Evolutionary conservation across 2,113 vertebrate species (phyloP), one percentile per base, ranked within the genome.

Genomic region (Notarius lentiginosus): DNA sequence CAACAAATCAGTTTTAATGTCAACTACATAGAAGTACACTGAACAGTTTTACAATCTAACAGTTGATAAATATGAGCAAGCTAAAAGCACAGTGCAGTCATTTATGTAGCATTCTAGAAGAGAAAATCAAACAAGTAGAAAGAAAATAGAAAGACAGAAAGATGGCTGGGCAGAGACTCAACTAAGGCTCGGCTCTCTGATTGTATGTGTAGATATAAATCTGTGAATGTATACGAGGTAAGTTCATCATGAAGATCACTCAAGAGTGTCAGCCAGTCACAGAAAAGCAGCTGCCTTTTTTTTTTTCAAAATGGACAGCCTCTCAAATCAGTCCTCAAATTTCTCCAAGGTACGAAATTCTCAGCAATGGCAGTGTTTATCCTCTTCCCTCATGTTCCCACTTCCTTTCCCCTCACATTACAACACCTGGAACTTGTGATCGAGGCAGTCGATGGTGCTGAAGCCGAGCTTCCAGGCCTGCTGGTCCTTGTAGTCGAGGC

Each of bases 401-500:
- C 53, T 63, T 47, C 51, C 41, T 22, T 24, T 53, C n/a, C 47
- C 47, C 18, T 1, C 4, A 24, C 75, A 75, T 89, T 95, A 97
- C 92, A 97, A 95, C 85, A 97, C 96, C 92, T 97, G 96, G 93
- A 97, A 97, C 88, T 97, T 97, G 93, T 97, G 96, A 86, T 97
- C 96, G 93, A 97, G 93, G 90, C 96, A 97, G 92, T 97, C 96
- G 86, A 96, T 93, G 20, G 95, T 92, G 72, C 93, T 96, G 94
- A 97, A 97, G 89, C 95, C 95, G 88, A 97, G 94, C 92, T 97
- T 97, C 96, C 96, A 97, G 84, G 93, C 90, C 84, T 95, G 93
- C 92, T 95, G 96, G 89, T 97, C 96, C 91, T 97, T 97, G 95
- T 97, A 97, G 89, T 97, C 96, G 88, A 97, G 94, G 92, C 95